Evolutionary conservation across 2,113 vertebrate genomes (phyloP), one percentile per base, ranked within the genome.

Genomic region (Rhinogobius similis): DNA sequence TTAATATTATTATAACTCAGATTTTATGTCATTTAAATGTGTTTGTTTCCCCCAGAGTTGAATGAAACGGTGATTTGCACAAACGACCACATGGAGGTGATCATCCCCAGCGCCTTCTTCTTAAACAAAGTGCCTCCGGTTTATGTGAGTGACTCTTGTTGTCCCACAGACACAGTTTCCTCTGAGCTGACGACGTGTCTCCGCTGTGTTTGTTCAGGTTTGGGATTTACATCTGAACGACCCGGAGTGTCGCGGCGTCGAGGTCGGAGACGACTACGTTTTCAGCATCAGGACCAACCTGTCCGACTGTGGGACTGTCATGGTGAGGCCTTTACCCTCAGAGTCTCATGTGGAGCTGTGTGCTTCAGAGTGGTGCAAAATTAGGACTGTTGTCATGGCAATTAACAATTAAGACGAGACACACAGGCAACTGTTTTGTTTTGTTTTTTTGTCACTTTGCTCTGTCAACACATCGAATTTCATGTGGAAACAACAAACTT

Each of bases 211-310:
- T 65, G 36, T 67, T 44, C 68, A 94, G 91, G 88, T 88, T 67
- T 92, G 88, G 89, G 89, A 94, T 92, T 87, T 94, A 77, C 85
- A 95, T 77, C 70, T 93, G 48, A 94, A 92, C 27, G 74, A 92
- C 23, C 83, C 90, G 0, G 82, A 89, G 32, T 93, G 87, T 39
- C 86, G 82, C 0, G 90, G 93, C 16, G 75, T 67, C 23, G 84
- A 92, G 87, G 89, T 85, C 1, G 87, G 70, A 59, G 86, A 88
- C 7, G 62, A 87, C 70, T 93, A 91, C 0, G 67, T 92, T 38
- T 93, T 94, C 85, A 93, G 78, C 78, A 93, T 94, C 41, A 94
- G 87, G 85, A 93, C 65, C 0, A 90, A 93, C 73, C 87, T 94
- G 63, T 90, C 91, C 1, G 88, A 92, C 73, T 90, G 89, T 8